Evolutionary conservation across 2,113 vertebrate species (phyloP), one percentile per base, ranked within the genome.

Genomic region (Channa maculata): DNA sequence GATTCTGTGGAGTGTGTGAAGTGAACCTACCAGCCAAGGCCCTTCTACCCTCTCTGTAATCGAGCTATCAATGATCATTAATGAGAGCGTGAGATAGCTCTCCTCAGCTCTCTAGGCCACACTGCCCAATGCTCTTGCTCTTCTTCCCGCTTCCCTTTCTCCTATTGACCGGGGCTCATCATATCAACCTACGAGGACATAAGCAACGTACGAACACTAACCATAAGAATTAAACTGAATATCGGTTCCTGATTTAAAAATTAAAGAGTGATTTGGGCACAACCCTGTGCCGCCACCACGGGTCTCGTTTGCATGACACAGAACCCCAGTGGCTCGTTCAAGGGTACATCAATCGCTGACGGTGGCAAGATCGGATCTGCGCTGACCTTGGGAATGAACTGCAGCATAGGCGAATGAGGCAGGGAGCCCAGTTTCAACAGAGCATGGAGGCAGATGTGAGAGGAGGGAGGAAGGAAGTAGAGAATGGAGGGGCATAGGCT

Each of bases 361-460:
- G 89, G 91, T 94, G 94, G 94, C 94, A 93, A 94, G 95, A 94
- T 75, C 80, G 87, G 89, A 94, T 91, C 89, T 88, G 88, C 85
- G 85, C 93, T 84, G 94, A 97, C 96, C 96, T 97, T 97, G 96
- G 84, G 93, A 91, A 90, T 75, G 86, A 92, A 82, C 65, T 5
- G 65, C 86, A 83, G 75, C 81, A 72, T 10, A 14, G 77, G 73
- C 79, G 41, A 49, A 81, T 69, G 62, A 83, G 75, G 63, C 43
- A 68, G 59, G 77, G 80, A 69, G 58, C 15, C 41, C 54, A 75
- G 86, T 81, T 83, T 85, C 76, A 83, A 75, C 55, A 73, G 75
- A 68, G 63, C 39, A 8, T 52, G 53, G 65, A 53, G 53, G 71
- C 71, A 44, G 24, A 48, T 67, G 71, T n/a, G 15, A 45, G 65